Evolutionary conservation across 2,888 invertebrate species (phyloP), one percentile per base, ranked within the genome.

Genomic region (Aleiodes alternator): DNA sequence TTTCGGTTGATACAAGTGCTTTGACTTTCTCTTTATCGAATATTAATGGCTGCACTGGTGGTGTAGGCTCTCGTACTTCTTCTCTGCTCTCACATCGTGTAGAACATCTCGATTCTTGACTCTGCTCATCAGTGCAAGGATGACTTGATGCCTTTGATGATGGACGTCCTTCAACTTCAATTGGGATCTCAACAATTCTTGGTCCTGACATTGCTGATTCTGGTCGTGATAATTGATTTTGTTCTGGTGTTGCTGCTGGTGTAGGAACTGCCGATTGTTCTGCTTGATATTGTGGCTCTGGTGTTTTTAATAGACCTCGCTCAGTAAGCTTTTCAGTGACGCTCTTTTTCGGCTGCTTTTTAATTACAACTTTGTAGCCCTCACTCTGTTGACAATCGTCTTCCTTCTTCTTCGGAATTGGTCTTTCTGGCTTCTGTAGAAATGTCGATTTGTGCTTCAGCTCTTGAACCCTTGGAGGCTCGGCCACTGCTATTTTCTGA

Each of bases 391-490:
- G 69, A 31, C 76, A 69, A 5, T 76, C 77, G 43, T 78, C 76
- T 51, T 86, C 83, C 51, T 78, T 76, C 75, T 82, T 82, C 61
- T 88, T 88, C 0, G 95, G 95, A 79, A 93, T 92, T 0, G 95
- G 93, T 23, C 94, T 90, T 81, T 93, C 92, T 0, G 96, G 96
- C 82, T 94, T 94, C 87, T 94, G 94, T 78, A 96, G 86, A 84
- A 96, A 96, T 43, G 94, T 95, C 4, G 96, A 95, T 91, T 82
- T 84, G 11, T 84, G 87, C 55, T 85, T 86, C 51, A 86, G 75
- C 61, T 89, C 87, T 61, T 87, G 85, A 0, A 86, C 80, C 43
- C 83, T 79, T 0, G 83, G 84, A 0, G 89, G 85, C 8, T 86
- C 86, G 6, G 82, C 85, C 9, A 83, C 75, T 3, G 84, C 85